Evolutionary conservation across 2,797 vertebrate species (phyloP).

Genomic region (Artibeus jamaicensis): DNA sequence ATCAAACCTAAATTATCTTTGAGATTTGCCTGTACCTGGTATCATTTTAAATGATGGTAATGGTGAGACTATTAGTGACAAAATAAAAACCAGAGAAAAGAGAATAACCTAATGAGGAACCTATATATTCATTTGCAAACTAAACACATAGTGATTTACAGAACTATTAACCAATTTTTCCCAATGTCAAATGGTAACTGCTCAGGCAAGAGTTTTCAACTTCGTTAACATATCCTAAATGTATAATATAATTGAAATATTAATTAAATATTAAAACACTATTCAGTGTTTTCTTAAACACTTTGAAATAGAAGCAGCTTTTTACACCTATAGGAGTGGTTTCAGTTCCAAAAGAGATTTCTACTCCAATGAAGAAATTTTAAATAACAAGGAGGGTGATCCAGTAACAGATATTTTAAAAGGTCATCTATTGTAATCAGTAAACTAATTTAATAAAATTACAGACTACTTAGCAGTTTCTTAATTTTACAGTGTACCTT

Average conservation of each 20-base stretch:
- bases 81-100: slow-evolving; percentile 18
- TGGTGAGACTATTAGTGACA: not conserved
- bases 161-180: not conserved
- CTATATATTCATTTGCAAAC: not conserved
- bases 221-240: not conserved
- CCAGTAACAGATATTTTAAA: slow-evolving; percentile 25
- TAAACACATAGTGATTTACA: not conserved
- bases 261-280: not conserved
- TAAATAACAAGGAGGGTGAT: not conserved
- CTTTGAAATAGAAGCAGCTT: not conserved
- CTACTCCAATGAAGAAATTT: not conserved
- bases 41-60: not conserved
- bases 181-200: not conserved
- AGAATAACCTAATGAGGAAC: not conserved
- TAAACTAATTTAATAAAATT: not conserved
- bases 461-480: not conserved
- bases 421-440: not conserved
- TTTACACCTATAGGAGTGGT: not conserved
- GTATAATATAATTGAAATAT: not conserved
- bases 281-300: not conserved
- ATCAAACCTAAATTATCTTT: not conserved
- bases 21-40: not conserved
- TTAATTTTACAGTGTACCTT: not conserved
- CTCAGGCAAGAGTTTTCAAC: not conserved
- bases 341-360: slow-evolving; percentile 37